A percentile compares a stretch with the other conserved stretches of the same genome.
phyloP scores from a whole-genome alignment of 2,888 invertebrate species.

The Rhorus exstirpatorius region DNA sequence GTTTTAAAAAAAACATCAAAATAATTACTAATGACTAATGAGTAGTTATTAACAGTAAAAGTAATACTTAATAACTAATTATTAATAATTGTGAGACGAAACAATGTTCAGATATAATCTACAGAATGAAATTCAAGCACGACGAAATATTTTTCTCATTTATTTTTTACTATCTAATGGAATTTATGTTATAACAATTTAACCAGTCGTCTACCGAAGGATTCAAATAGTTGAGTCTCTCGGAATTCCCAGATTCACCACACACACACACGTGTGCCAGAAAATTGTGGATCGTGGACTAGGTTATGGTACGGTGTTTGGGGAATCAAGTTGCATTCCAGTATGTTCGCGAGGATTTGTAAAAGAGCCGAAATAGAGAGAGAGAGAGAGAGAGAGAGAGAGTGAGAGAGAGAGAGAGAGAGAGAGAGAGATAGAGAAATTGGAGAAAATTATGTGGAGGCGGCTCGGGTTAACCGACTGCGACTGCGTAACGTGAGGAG shows the following conservation, averaged over 20 bases:
- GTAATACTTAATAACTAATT: no score
- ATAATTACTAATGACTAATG: no score
- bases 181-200: conserved; percentile 10
- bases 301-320: background rate
- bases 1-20: no score
- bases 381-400: background rate
- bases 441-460: conserved; percentile 45
- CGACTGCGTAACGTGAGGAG: conserved; percentile 38
- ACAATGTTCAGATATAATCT: no score
- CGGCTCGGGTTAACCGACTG: conserved; percentile 15
- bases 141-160: background rate
- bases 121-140: background rate
- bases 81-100: no score
- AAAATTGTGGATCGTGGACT: conserved; percentile 1
- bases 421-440: background rate
- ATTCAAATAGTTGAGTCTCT: conserved; percentile 17
- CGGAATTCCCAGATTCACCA: background rate
- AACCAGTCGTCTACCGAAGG: background rate
- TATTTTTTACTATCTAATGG: background rate
- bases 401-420: background rate
- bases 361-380: conserved; percentile 6
- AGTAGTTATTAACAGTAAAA: no score
- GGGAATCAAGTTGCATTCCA: conserved; percentile 23
- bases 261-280: background rate
- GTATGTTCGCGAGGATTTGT: conserved; percentile 1